These are phyloP conservation scores for Symphodus melops DNA, from an alignment of 2,113 vertebrate species.

Conservation along the genomic window DNA sequence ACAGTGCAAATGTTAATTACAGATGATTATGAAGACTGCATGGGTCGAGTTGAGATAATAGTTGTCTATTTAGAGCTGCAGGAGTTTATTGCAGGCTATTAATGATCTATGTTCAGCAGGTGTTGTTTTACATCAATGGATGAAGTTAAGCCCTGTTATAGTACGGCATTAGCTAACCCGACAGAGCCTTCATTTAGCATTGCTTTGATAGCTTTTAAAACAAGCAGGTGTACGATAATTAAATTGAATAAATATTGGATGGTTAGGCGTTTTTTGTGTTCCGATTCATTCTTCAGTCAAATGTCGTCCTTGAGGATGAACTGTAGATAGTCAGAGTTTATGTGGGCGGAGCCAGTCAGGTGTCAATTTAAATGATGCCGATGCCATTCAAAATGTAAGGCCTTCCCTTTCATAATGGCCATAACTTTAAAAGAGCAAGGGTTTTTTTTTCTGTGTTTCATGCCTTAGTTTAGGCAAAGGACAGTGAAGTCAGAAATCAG, in stretches of 20 bases:
- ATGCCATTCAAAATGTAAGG: too few relatives aligned
- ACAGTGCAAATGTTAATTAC: too few relatives aligned
- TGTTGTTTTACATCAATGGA: neutral
- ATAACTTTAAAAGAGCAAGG: too few relatives aligned
- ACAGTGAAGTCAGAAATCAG: too few relatives aligned
- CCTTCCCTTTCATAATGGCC: too few relatives aligned
- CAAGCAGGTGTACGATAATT: neutral
- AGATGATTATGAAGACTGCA: too few relatives aligned
- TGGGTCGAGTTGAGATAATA: neutral
- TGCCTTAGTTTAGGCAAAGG: too few relatives aligned
- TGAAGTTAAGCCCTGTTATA: neutral
- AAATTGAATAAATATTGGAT: neutral
- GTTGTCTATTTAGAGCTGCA: neutral
- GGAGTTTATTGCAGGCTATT: neutral
- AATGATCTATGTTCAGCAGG: neutral
- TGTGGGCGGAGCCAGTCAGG: neutral
- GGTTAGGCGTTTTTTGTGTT: too few relatives aligned
- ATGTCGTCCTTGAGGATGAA: neutral
- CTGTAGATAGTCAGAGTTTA: neutral
- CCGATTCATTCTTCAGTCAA: too few relatives aligned
- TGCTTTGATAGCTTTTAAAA: neutral
- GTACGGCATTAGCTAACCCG: neutral
- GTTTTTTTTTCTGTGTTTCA: too few relatives aligned
- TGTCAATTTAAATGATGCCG: neutral
- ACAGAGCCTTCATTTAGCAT: neutral